These are phyloP conservation scores for Dendrolimus kikuchii DNA, from an alignment of 1,140 invertebrate species.

Conservation along the genomic window DNA sequence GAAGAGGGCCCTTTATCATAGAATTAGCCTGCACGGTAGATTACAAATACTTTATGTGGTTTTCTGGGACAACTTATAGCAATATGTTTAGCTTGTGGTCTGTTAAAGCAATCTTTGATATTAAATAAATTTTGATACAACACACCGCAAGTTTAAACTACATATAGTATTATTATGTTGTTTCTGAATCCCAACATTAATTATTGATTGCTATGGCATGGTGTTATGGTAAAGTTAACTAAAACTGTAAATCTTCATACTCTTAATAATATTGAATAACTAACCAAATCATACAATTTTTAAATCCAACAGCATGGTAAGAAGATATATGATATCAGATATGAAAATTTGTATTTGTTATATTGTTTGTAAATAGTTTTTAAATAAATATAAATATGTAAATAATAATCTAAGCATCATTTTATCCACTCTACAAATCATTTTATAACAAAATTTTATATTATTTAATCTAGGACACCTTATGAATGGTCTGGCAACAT, in stretches of 20 bases:
- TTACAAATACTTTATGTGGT: constrained; percentile 10
- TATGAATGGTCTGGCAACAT: too few relatives aligned
- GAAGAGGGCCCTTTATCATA: constrained; percentile 5
- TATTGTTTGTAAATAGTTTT: constrained; percentile 10
- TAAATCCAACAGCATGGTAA: constrained; percentile 13
- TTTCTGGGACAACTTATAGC: constrained; percentile 6
- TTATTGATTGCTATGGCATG: constrained; percentile 5
- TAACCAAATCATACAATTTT: constrained; percentile 5
- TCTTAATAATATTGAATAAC: constrained; percentile 1
- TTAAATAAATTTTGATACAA: too few relatives aligned
- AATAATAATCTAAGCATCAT: too few relatives aligned
- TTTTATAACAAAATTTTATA: too few relatives aligned
- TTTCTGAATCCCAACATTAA: too few relatives aligned
- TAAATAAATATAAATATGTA: neutral
- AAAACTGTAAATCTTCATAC: constrained; percentile 5
- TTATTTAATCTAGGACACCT: too few relatives aligned
- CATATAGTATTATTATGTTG: too few relatives aligned
- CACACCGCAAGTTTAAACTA: too few relatives aligned
- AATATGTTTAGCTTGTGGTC: neutral
- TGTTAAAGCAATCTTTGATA: too few relatives aligned
- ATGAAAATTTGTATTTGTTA: constrained; percentile 7
- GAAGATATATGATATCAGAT: constrained; percentile 6
- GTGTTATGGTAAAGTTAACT: constrained; percentile 8
- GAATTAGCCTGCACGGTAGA: constrained; percentile 48
- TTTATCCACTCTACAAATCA: too few relatives aligned